Conservation (phyloP, 1,140 invertebrate genomes). For the Cyphomyrmex costatus region DNA sequence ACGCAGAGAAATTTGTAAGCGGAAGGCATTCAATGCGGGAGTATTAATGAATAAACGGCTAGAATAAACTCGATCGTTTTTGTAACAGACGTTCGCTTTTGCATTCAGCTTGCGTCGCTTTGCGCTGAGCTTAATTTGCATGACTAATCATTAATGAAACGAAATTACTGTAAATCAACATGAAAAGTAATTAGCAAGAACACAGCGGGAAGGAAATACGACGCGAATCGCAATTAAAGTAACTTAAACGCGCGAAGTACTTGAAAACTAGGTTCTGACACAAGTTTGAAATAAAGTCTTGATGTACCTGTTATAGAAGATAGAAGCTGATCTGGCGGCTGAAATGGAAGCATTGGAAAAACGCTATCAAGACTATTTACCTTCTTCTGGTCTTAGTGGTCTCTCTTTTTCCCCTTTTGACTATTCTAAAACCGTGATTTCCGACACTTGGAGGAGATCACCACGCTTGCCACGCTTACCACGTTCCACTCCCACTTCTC, state of each 20-base stretch:
- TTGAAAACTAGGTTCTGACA: not conserved
- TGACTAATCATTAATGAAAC: conserved; percentile 61
- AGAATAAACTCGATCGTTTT: not conserved
- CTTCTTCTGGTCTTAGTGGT: conserved; percentile 80
- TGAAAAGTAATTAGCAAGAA: conserved; percentile 22
- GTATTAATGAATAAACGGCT: too few relatives aligned
- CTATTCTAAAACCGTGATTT: conserved; percentile 75
- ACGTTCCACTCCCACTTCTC: conserved; percentile 80
- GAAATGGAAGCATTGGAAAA: conserved; percentile 85
- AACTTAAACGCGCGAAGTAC: not conserved
- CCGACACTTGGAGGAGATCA: conserved; percentile 79
- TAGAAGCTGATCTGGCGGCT: conserved; percentile 84
- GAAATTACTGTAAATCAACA: conserved; percentile 20
- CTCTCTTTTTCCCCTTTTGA: conserved; percentile 81
- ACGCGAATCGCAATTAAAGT: conserved; percentile 25
- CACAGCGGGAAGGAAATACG: not conserved
- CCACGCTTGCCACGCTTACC: conserved; percentile 74
- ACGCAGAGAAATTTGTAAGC: conserved; percentile 1
- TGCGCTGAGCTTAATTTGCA: conserved; percentile 57
- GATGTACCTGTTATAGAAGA: conserved; percentile 84
- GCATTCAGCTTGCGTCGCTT: conserved; percentile 48
- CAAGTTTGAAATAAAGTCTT: conserved; percentile 75
- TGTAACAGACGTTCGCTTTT: not conserved
- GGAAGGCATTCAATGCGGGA: not conserved
- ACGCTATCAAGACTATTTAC: conserved; percentile 83